A percentile compares a stretch with the other conserved stretches of the same genome.
Evolutionary conservation across 2,888 invertebrate genomes (phyloP).

Genomic region (Melipona bicolor): DNA sequence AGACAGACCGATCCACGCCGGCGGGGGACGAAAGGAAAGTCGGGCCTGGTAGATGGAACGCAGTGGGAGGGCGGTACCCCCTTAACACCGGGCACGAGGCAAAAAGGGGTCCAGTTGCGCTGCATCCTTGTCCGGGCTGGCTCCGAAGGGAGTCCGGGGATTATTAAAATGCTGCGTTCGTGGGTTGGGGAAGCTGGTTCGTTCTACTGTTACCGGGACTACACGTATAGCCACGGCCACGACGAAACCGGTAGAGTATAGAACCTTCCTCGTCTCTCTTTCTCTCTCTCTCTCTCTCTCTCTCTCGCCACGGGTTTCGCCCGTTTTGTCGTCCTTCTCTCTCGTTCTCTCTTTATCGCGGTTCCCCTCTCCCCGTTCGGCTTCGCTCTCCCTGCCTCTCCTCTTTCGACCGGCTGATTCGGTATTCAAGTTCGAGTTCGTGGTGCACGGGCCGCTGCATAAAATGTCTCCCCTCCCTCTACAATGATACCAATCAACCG

Average conservation of each 20-base stretch:
- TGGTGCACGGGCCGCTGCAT: constrained; percentile 76
- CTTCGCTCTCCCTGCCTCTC: neutral
- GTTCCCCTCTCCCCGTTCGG: neutral
- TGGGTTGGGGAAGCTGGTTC: constrained; percentile 50
- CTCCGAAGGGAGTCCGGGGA: constrained; percentile 76
- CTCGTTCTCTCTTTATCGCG: constrained; percentile 1
- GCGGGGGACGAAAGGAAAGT: constrained; percentile 41
- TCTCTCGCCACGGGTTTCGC: neutral
- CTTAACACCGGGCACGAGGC: constrained; percentile 80
- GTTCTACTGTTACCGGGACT: constrained; percentile 71
- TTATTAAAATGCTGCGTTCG: constrained; percentile 77
- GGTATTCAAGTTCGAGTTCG: constrained; percentile 73
- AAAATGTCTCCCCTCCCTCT: constrained; percentile 76
- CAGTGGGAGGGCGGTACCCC: constrained; percentile 79
- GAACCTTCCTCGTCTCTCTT: constrained; percentile 39
- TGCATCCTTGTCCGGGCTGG: constrained; percentile 73
- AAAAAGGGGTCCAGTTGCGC: constrained; percentile 74
- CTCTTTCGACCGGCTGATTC: constrained; percentile 64
- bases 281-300: neutral
- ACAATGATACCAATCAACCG: constrained; percentile 81
- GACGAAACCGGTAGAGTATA: constrained; percentile 67
- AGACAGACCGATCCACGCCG: constrained; percentile 35
- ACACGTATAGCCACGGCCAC: constrained; percentile 36
- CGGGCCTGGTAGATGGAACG: constrained; percentile 65
- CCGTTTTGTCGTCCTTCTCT: constrained; percentile 6